A percentile compares a stretch with the other conserved stretches of the same genome.
These are phyloP conservation scores for Monochamus saltuarius DNA, from an alignment of 1,140 invertebrate genomes.

Conservation along the genomic window DNA sequence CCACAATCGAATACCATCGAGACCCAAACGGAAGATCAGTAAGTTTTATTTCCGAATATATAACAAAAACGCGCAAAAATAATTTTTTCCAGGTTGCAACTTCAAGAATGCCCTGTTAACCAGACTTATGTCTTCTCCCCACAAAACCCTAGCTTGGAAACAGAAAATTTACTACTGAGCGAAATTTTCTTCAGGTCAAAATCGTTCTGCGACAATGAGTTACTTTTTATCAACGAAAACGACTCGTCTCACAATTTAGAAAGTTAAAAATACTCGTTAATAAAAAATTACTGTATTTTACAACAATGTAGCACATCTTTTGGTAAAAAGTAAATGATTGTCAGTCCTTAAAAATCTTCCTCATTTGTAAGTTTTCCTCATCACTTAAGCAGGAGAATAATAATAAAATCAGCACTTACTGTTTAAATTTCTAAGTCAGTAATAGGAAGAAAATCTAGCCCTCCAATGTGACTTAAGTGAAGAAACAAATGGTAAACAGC, in stretches of 20 bases:
- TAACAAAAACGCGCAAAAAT: neutral
- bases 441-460: no score
- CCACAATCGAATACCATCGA: slow-evolving; percentile 3
- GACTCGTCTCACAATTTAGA: neutral
- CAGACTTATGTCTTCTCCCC: neutral
- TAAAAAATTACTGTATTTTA: no score
- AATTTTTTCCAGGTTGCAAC: neutral
- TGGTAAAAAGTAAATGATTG: no score
- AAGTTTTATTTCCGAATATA: neutral
- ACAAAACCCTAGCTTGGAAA: neutral
- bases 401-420: no score
- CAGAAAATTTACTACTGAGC: slow-evolving; percentile 16
- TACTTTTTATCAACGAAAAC: slow-evolving; percentile 10
- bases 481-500: no score
- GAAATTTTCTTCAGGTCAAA: slow-evolving; percentile 25
- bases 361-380: slow-evolving; percentile 62
- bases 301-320: no score
- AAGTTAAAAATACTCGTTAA: no score
- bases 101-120: neutral
- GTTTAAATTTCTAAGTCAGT: no score
- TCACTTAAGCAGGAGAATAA: slow-evolving; percentile 69
- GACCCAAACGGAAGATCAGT: slow-evolving; percentile 16
- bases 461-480: no score
- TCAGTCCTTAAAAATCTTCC: neutral
- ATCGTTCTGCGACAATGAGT: slow-evolving; percentile 18